These are phyloP conservation scores for Brachionus sp. DNA, from an alignment of 1,140 invertebrate genomes.

Conservation along the genomic window DNA sequence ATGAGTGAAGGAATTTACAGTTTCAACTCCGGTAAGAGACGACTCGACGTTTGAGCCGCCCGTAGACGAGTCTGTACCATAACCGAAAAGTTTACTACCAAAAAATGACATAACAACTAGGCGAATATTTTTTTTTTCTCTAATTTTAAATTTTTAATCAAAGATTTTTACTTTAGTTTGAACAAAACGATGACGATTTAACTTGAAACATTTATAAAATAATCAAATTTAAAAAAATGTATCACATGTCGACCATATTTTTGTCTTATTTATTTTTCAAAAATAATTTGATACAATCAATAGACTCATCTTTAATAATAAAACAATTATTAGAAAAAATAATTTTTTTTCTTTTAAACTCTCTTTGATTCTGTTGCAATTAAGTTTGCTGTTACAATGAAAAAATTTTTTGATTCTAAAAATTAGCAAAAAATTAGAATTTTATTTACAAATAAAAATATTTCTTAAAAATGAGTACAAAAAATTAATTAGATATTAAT, in stretches of 20 bases:
- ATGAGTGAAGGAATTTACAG: neutral
- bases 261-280: neutral
- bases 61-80: neutral
- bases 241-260: neutral
- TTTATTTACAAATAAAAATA: too few relatives aligned
- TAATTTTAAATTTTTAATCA: neutral
- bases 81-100: conserved; percentile 37
- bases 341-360: too few relatives aligned
- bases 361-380: too few relatives aligned
- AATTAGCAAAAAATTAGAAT: too few relatives aligned
- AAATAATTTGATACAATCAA: too few relatives aligned
- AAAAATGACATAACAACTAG: conserved; percentile 12
- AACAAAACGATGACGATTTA: neutral
- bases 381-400: too few relatives aligned
- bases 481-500: too few relatives aligned
- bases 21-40: conserved; percentile 16
- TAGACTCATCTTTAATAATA: too few relatives aligned
- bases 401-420: too few relatives aligned
- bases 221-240: neutral
- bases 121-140: neutral
- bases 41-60: neutral
- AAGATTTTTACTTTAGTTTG: neutral
- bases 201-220: neutral
- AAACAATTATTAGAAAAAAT: too few relatives aligned
- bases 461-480: too few relatives aligned